Conservation (phyloP, 1,140 invertebrate genomes). For the Bombus ignitus region DNA sequence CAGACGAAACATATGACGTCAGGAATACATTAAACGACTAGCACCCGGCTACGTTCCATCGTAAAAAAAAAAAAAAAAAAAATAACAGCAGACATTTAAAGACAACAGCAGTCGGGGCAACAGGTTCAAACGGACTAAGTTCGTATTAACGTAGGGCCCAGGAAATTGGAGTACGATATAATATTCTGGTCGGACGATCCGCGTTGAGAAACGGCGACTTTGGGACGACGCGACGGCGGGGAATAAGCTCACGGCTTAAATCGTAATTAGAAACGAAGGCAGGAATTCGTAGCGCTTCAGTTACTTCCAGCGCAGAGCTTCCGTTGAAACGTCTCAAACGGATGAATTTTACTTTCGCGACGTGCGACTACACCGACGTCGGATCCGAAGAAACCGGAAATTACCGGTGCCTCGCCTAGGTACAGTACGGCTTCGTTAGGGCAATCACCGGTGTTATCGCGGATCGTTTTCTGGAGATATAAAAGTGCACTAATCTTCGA, state of each 20-base stretch:
- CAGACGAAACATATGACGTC: neutral
- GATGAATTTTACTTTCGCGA: neutral
- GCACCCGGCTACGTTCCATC: neutral
- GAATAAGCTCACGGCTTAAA: slow-evolving; percentile 24
- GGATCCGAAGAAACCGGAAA: slow-evolving; percentile 25
- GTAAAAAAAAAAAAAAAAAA: neutral
- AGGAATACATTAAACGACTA: neutral
- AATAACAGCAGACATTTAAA: neutral
- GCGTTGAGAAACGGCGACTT: slow-evolving; percentile 1
- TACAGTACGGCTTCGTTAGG: slow-evolving; percentile 14
- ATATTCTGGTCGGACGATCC: neutral
- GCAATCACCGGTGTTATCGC: neutral
- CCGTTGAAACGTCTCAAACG: slow-evolving; percentile 6
- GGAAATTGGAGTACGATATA: slow-evolving; percentile 26
- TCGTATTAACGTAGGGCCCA: neutral
- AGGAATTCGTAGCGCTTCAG: slow-evolving; percentile 18
- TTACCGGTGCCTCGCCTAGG: neutral
- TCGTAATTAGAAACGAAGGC: slow-evolving; percentile 46
- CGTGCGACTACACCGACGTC: neutral
- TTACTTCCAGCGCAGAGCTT: neutral
- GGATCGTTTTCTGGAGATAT: neutral
- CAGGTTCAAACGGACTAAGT: slow-evolving; percentile 11
- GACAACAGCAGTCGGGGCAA: neutral
- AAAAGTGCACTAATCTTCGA: neutral
- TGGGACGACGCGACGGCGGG: neutral